Percentiles rank a stretch among this genome's conserved stretches.
phyloP scores from a whole-genome alignment of 2,888 invertebrate species.

The Muscina levida region DNA sequence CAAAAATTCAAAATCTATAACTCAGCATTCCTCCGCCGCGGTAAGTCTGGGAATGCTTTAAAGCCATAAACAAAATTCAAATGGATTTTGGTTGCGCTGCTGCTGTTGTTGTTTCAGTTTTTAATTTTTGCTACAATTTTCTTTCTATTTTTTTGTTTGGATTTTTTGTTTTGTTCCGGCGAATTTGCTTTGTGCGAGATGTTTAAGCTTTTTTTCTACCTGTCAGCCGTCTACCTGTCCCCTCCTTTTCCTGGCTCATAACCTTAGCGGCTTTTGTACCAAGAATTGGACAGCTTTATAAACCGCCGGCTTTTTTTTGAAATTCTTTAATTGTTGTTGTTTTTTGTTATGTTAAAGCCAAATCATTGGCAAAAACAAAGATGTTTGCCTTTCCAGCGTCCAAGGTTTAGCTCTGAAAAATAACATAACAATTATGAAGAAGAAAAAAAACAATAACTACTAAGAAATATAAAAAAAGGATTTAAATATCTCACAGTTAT shows the following conservation, averaged over 20 bases:
- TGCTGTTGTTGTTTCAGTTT: slow-evolving; percentile 62
- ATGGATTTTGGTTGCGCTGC: slow-evolving; percentile 62
- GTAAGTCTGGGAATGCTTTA: slow-evolving; percentile 83
- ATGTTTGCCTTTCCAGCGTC: background rate
- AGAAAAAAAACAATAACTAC: no score
- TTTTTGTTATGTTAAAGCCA: background rate
- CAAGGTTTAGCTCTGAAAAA: no score
- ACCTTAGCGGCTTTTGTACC: background rate
- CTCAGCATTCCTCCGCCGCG: slow-evolving; percentile 86
- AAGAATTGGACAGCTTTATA: slow-evolving; percentile 2
- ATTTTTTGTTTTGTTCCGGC: slow-evolving; percentile 37
- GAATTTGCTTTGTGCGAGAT: slow-evolving; percentile 24
- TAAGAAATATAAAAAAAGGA: no score
- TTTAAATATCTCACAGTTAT: no score
- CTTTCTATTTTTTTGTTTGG: slow-evolving; percentile 54
- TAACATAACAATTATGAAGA: no score
- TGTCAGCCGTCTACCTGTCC: background rate
- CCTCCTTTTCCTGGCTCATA: background rate
- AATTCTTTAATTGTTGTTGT: slow-evolving; percentile 4
- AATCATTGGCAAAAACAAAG: background rate
- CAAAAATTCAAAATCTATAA: slow-evolving; percentile 72
- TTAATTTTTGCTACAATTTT: slow-evolving; percentile 63
- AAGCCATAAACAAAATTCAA: background rate
- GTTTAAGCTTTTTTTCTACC: slow-evolving; percentile 50
- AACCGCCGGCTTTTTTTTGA: background rate